Base-by-base conservation (phyloP, 2,797 vertebrate species). In the Lindbergichthys nudifrons region DNA sequence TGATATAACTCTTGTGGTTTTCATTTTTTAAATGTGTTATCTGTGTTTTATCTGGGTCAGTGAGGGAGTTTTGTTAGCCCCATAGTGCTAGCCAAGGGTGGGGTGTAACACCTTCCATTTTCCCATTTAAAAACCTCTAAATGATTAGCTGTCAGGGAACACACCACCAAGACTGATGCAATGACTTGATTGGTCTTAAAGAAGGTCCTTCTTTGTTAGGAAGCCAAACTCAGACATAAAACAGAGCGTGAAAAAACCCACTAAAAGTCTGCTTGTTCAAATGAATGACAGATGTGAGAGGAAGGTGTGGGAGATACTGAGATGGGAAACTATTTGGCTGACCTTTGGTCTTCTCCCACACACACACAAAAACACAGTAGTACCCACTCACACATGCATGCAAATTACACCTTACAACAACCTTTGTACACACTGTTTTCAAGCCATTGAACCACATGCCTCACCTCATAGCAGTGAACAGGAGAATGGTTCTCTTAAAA, bases 341-440 rank as follows among this genome's bases (percentile, higher is more conserved):
- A 19, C 13, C 60, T 73, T 77, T 61, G 65, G 47, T 60, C 42
- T 30, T 18, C 14, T 47, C 36, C 16, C 51, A 50, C 54, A 64
- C 48, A 46, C 26, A 53, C 18, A 23, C n/a, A n/a, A n/a, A n/a
- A 8, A 65, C 36, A 65, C 52, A 50, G 51, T 15, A 6, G 12
- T 23, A 26, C 50, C 11, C 73, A 68, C 41, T 47, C 12, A 5
- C 21, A 43, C 46, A 59, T 2, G 2, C 56, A 13, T 16, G 26
- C 59, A 62, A 39, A 1, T 58, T 19, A 43, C 14, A 41, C 16
- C 13, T 58, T 42, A 43, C 9, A 48, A 50, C 43, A 58, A 47
- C 19, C 60, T 64, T 53, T 63, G 26, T 36, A 52, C 46, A 59
- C 1, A 0, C 0, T 58, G 45, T 15, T 19, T 48, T 58, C n/a